Base-by-base conservation (phyloP, 35 echinoderm and acorn worm species). In the Holothuria glaberrima region DNA sequence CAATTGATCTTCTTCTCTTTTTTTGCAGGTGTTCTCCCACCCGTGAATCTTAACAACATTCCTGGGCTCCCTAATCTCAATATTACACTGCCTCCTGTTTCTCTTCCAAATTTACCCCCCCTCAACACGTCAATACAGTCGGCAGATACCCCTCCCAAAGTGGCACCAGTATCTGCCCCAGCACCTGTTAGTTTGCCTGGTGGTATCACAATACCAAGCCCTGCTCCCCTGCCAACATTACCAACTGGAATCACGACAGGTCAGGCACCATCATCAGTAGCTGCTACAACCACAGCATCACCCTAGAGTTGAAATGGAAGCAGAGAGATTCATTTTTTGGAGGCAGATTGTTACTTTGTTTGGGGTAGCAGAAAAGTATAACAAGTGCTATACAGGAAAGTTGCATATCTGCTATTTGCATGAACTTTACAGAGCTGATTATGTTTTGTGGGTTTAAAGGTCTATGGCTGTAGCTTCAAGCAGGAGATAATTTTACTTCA, bases 1-100 rank as follows among this genome's bases (percentile, higher is more conserved):
- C 14, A 20, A 46, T 72, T 81, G n/a, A 48, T 68, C 65, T 48
- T 75, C 44, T 28, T 36, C 70, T 50, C 38, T 75, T 48, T 88
- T 66, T 62, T 50, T 64, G 75, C 63, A 89, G 97, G 79, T 68
- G 90, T 97, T 31, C 72, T 97, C 18, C 95, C 93, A 19, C 97
- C 97, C 41, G 93, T 95, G 33, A 99, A 88, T 75, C 66, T 99
- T 38, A 80, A 81, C 83, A 95, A 99, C 59, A 91, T 99, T 58
- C 97, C 97, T 9, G 97, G 97, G 32, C 91, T 99, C 19, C 91
- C 93, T 18, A 94, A 95, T 86, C 44, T 93, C 41, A 99, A 93
- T 57, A 82, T 94, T 33, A 90, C 90, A 16, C 69, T 99, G 68
- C 97, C 97, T 21, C 93, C 97, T 21, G 82, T 91, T 27, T 89